Conservation (phyloP, 2,888 invertebrate species). For the Sipha maydis region DNA sequence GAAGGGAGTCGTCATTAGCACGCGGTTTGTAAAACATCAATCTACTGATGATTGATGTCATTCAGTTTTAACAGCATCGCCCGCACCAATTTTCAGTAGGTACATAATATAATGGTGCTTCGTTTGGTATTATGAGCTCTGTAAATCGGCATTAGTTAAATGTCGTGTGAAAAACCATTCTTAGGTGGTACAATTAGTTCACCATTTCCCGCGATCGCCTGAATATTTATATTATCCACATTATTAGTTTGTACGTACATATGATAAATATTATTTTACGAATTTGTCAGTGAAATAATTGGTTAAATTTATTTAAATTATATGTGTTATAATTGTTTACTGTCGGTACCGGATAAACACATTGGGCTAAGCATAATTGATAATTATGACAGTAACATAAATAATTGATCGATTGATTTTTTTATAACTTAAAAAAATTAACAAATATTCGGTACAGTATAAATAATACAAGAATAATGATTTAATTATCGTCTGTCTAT, state of each 20-base stretch:
- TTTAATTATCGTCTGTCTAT: not conserved
- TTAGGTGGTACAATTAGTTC: not conserved
- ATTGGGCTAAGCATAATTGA: no score
- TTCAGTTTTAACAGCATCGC: conserved; percentile 28
- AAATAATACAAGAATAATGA: no score
- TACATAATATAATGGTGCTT: not conserved
- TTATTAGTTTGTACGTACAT: no score
- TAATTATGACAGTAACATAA: no score
- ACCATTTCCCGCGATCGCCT: not conserved
- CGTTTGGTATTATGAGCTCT: not conserved
- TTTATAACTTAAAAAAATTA: no score
- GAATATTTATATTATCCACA: no score
- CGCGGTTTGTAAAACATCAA: conserved; percentile 23
- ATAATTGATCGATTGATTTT: no score
- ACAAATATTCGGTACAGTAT: no score
- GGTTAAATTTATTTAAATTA: no score
- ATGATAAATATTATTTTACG: no score
- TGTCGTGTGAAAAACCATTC: conserved; percentile 44
- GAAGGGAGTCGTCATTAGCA: conserved; percentile 52
- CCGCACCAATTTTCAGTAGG: not conserved
- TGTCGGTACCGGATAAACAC: no score
- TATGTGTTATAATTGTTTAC: no score
- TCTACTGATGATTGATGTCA: conserved; percentile 56
- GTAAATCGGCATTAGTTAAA: conserved; percentile 13
- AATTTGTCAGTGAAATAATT: not conserved